Evolutionary conservation across 1,140 invertebrate genomes (phyloP).

Genomic region (Dendroctonus ponderosae): DNA sequence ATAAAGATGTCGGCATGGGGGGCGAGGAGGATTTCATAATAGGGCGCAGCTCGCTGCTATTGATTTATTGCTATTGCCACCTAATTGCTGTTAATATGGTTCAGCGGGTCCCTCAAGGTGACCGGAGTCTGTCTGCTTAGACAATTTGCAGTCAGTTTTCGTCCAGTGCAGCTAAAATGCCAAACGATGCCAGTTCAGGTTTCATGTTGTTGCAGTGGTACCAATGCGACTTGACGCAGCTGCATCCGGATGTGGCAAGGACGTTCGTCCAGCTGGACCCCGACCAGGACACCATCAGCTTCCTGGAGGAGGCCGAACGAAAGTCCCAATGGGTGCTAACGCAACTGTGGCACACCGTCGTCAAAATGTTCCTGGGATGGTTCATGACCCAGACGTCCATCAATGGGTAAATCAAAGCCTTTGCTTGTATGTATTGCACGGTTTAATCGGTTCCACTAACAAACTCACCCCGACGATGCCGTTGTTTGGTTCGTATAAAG

Average conservation of each 20-base stretch:
- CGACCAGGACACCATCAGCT: constrained; percentile 70
- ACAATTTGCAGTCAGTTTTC: background rate
- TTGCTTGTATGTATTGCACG: background rate
- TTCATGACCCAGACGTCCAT: constrained; percentile 83
- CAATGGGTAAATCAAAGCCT: constrained; percentile 68
- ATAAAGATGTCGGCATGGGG: background rate
- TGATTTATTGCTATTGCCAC: too few species aligned
- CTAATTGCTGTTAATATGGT: too few species aligned
- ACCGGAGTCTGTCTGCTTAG: too few species aligned
- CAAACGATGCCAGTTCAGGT: too few species aligned
- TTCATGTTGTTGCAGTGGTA: constrained; percentile 64
- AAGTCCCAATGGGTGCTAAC: constrained; percentile 74
- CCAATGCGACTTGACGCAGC: constrained; percentile 53
- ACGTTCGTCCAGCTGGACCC: constrained; percentile 64
- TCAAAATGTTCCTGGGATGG: constrained; percentile 65
- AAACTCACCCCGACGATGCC: background rate
- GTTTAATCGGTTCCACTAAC: background rate
- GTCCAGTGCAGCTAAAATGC: background rate
- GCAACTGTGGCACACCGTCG: constrained; percentile 73
- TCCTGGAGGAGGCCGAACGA: constrained; percentile 67
- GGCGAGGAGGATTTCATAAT: too few species aligned
- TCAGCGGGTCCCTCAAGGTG: too few species aligned
- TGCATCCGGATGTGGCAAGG: constrained; percentile 51
- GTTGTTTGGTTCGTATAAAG: constrained; percentile 2
- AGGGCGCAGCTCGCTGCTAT: too few species aligned